Evolutionary conservation across 2,113 vertebrate genomes (phyloP).

Genomic region (Lucifuga dentata): DNA sequence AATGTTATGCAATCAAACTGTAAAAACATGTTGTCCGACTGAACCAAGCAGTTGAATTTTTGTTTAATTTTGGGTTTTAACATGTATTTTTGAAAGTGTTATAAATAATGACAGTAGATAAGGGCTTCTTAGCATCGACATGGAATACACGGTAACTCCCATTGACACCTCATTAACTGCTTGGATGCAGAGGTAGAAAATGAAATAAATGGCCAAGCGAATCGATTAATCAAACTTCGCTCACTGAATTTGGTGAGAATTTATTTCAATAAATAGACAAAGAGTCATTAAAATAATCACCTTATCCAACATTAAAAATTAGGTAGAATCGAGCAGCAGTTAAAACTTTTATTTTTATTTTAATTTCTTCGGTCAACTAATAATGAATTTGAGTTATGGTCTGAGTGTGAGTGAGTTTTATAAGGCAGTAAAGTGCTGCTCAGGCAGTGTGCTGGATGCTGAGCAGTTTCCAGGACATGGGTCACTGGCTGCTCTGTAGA

Average conservation of each 20-base stretch:
- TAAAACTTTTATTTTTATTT: background rate
- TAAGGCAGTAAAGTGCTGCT: constrained; percentile 38
- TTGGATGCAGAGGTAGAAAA: constrained; percentile 39
- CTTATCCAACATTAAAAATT: background rate
- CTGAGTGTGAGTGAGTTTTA: constrained; percentile 18
- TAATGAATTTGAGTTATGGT: background rate
- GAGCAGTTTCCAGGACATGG: constrained; percentile 72
- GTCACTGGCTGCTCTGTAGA: constrained; percentile 84
- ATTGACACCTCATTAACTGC: constrained; percentile 61
- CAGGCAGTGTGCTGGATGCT: constrained; percentile 47
- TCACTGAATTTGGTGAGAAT: constrained; percentile 2
- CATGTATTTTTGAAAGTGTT: constrained; percentile 52
- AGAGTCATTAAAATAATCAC: constrained; percentile 9
- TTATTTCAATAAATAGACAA: constrained; percentile 4
- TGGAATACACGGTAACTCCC: constrained; percentile 63
- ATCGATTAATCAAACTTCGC: constrained; percentile 42
- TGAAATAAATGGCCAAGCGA: constrained; percentile 40
- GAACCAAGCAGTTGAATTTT: constrained; percentile 60
- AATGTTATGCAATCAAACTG: constrained; percentile 80
- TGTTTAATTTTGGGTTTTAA: constrained; percentile 60
- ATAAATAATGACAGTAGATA: constrained; percentile 64
- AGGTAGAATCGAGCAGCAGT: constrained; percentile 3
- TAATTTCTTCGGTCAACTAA: background rate
- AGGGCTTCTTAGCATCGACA: constrained; percentile 51
- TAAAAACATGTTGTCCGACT: constrained; percentile 63